Percentiles rank a stretch among this genome's conserved stretches.
Conservation (phyloP, 2,888 invertebrate species). For the Xylota sylvarum region DNA sequence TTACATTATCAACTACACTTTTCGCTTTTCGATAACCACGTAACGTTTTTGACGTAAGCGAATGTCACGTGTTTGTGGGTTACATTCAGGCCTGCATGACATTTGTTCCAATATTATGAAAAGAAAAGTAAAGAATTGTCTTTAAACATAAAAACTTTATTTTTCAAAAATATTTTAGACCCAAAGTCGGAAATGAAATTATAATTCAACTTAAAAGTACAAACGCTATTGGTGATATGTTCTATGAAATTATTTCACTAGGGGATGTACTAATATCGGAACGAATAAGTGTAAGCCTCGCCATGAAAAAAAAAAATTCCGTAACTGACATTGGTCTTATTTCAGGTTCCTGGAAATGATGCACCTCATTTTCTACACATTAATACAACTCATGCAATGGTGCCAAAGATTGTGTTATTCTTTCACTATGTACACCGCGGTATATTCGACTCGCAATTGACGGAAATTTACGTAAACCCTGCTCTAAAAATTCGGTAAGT, state of each 20-base stretch:
- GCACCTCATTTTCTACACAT: background rate
- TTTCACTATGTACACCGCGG: constrained; percentile 17
- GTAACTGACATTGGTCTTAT: background rate
- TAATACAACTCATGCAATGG: constrained; percentile 37
- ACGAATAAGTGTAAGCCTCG: constrained; percentile 86
- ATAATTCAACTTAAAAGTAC: constrained; percentile 77
- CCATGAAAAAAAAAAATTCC: background rate
- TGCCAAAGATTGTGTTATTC: constrained; percentile 58
- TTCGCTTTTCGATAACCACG: no score
- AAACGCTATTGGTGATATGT: constrained; percentile 90
- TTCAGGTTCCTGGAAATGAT: constrained; percentile 64
- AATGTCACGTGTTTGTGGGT: no score
- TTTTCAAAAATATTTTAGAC: background rate
- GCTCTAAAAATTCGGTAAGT: constrained; percentile 55
- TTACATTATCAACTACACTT: no score
- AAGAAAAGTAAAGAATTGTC: no score
- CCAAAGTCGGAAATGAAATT: background rate
- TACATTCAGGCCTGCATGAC: no score
- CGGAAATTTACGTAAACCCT: constrained; percentile 26
- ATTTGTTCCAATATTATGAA: no score
- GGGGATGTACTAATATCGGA: constrained; percentile 93
- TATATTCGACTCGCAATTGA: constrained; percentile 16
- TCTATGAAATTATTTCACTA: constrained; percentile 92
- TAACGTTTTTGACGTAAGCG: no score
- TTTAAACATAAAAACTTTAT: no score